Evolutionary conservation across 1,140 invertebrate species (phyloP).

Genomic region (Drosophila lini): DNA sequence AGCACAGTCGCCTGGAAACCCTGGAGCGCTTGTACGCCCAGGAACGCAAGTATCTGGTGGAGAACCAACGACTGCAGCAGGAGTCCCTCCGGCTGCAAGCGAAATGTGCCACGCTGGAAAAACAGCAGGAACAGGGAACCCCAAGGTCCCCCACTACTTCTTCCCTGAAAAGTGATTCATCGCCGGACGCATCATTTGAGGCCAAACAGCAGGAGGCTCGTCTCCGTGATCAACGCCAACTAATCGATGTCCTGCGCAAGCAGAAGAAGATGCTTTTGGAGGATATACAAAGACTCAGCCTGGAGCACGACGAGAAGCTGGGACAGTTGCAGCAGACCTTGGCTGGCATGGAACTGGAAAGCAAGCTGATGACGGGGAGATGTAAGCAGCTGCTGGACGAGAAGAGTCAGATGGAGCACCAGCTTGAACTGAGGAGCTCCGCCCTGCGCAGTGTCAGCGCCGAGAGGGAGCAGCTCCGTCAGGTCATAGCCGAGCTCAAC

Average conservation of each 20-base stretch:
- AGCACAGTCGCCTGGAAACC: slow-evolving; percentile 67
- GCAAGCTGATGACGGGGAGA: slow-evolving; percentile 70
- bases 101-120: slow-evolving; percentile 60
- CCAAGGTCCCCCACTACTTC: not conserved
- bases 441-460: slow-evolving; percentile 42
- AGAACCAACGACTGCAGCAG: slow-evolving; percentile 75
- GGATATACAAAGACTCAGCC: slow-evolving; percentile 64
- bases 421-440: slow-evolving; percentile 46
- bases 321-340: slow-evolving; percentile 59
- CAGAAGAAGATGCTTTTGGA: slow-evolving; percentile 69
- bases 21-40: slow-evolving; percentile 75
- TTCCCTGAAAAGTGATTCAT: not conserved
- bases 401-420: slow-evolving; percentile 55
- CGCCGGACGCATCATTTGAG: slow-evolving; percentile 46
- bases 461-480: slow-evolving; percentile 65
- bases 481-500: slow-evolving; percentile 59
- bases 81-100: slow-evolving; percentile 59
- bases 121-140: slow-evolving; percentile 22
- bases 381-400: slow-evolving; percentile 67
- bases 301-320: slow-evolving; percentile 68
- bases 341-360: slow-evolving; percentile 69
- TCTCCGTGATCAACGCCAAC: slow-evolving; percentile 63
- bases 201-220: slow-evolving; percentile 64
- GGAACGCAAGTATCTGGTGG: slow-evolving; percentile 77
- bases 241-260: slow-evolving; percentile 73